Evolutionary conservation across 2,113 vertebrate genomes (phyloP), one percentile per base, ranked within the genome.

Genomic region (Sapayoa aenigma): DNA sequence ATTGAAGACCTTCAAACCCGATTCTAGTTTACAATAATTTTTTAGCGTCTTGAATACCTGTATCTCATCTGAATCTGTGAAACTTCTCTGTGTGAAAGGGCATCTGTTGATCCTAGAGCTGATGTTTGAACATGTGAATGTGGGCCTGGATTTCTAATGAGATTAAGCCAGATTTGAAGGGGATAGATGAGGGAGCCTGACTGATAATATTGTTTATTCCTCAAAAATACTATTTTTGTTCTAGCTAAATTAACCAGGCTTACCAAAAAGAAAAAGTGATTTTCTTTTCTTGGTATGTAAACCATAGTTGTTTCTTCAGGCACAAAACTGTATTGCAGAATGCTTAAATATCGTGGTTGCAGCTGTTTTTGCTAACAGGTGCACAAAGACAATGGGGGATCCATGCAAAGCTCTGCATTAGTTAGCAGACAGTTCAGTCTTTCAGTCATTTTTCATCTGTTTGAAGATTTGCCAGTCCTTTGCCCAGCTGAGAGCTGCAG

Each of bases 341-440:
- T 65, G 56, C 52, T 56, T 63, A 58, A 89, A 89, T 75, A 68
- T 33, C 3, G 0, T 14, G 27, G 12, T 14, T 93, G 94, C 96
- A 97, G 96, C 96, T 97, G 96, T 58, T 96, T 95, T 74, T 73
- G 73, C 44, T 12, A 72, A 90, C 96, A 96, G 95, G 88, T 97
- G 94, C 66, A 44, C 3, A 6, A 76, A 92, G 87, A 74, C 90
- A 92, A 90, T 93, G 67, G 82, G 33, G 53, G 46, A 35, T 52
- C 69, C 33, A 6, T 24, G n/a, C 47, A 71, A 9, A 90, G 39
- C 52, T 78, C 28, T 4, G 6, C 69, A 72, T 73, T 22, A 27
- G n/a, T 58, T 78, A 87, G 44, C 41, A 78, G 62, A 27, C 18
- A 5, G 25, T 92, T 88, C 44, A 49, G 65, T 37, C 79, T 93